Base-by-base conservation (phyloP, 2,888 invertebrate genomes). In the Netelia virgata region DNA sequence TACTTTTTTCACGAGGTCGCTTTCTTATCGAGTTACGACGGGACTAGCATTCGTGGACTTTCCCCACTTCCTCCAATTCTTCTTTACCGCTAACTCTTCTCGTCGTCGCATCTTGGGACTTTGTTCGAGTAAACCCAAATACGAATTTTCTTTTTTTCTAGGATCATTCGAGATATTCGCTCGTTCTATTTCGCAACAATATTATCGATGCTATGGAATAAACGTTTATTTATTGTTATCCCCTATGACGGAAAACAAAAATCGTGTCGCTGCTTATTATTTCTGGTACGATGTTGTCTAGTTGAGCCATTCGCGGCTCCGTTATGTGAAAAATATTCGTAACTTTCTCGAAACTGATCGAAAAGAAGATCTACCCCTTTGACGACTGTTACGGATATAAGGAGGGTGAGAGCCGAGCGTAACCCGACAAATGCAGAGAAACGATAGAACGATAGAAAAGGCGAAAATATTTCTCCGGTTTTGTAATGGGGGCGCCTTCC, bases 401-500 rank as follows among this genome's bases (percentile, higher is more conserved):
- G n/a, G 20, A 64, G 43, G 14, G 47, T 5, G 28, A n/a, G 23
- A 68, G 76, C 72, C 84, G 74, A 68, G 68, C 72, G 43, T 57
- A 20, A 23, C 66, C 57, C 50, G 23, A 61, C 63, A 57, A 86
- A 86, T 84, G 82, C 83, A 70, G 70, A 70, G 70, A 50, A 80
- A 77, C 81, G 73, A 73, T 84, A 74, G 36, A 36, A 83, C 79
- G 83, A 80, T 64, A 76, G 68, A 72, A 73, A 72, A 84, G 83
- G 86, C 84, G 83, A 78, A 86, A 86, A 83, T 81, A 78, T 86
- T 82, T 85, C 82, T 78, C 78, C 86, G 88, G 87, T 81, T 28
- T 86, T 86, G 88, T 91, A 91, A 91, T 91, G 91, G 90, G 86
- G 36, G 77, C 43, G 61, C 41, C 41, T 20, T 66, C 59, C 16